Base-by-base conservation (phyloP, 2,888 invertebrate genomes). In the Agrypnus murinus region DNA sequence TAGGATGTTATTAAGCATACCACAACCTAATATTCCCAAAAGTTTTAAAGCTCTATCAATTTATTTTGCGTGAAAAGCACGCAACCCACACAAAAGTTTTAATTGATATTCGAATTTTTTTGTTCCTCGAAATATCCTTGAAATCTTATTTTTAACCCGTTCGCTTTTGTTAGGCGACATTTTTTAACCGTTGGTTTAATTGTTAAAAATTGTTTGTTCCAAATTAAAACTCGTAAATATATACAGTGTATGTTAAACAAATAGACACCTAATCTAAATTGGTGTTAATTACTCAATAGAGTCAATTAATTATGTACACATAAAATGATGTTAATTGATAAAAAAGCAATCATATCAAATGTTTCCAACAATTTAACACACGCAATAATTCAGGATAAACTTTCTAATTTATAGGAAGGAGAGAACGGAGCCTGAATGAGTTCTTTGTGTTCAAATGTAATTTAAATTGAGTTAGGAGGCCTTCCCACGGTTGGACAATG, bases 401-500 rank as follows among this genome's bases (percentile, higher is more conserved):
- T 43, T 65, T 65, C 46, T 66, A 66, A 68, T 63, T 68, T 53
- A 45, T 32, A 25, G 15, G 17, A 58, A 66, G 69, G 40, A 71
- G 57, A 48, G 69, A 40, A 34, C 14, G 34, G 38, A 50, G 57
- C 58, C 34, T 69, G 38, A 72, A 64, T 57, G 55, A 57, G 71
- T 68, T 65, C 63, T 74, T 69, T 72, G 67, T 69, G 63, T 64
- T 71, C 25, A 57, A 65, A 70, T 75, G 69, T 74, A 75, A 75
- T 75, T 77, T 71, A 75, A 75, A 76, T 78, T 75, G 75, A 77
- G 74, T 71, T 71, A 68, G 71, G 65, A 71, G 62, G 63, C 55
- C 50, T 73, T 73, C 55, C 71, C 71, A 71, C 71, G 62, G 71
- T 75, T 71, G 77, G 75, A 79, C 78, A 78, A 78, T 77, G 74